A percentile compares a stretch with the other conserved stretches of the same genome.
phyloP scores from a whole-genome alignment of 35 echinoderm and acorn worm species.

The Lytechinus variegatus region DNA sequence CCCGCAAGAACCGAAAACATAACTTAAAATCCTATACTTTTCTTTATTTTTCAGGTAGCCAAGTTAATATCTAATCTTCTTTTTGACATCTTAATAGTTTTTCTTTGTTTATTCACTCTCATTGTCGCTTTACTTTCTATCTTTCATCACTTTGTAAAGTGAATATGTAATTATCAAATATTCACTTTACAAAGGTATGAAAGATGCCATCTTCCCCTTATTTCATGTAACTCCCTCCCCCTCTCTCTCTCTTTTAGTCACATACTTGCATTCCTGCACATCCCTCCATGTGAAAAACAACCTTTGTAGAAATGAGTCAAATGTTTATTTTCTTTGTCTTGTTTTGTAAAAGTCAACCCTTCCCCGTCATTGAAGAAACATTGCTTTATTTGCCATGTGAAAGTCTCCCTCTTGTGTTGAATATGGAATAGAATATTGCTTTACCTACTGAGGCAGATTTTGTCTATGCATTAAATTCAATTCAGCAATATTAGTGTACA shows the following conservation, averaged over 20 bases:
- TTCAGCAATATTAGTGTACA: constrained; percentile 53
- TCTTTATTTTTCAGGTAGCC: no score
- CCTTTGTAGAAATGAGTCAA: neutral
- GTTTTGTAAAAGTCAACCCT: neutral
- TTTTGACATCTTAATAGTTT: no score
- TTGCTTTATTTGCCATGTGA: constrained; percentile 39
- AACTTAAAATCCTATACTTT: no score
- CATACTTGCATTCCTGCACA: constrained; percentile 21
- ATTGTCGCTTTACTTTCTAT: neutral
- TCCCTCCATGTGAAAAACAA: neutral
- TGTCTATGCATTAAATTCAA: constrained; percentile 14
- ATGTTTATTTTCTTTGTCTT: neutral
- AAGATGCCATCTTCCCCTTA: no score
- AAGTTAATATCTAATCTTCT: no score
- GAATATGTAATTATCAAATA: no score
- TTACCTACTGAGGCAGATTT: constrained; percentile 34
- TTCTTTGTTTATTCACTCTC: no score
- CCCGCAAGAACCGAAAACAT: no score
- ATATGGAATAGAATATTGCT: constrained; percentile 14
- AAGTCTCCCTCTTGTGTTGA: neutral
- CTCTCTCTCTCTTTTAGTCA: neutral
- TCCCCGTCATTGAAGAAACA: neutral
- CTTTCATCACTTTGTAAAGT: neutral
- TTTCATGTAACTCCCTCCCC: no score
- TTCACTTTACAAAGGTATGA: no score